Evolutionary conservation across 2,888 invertebrate genomes (phyloP).

Genomic region (Uloborus plumipes): DNA sequence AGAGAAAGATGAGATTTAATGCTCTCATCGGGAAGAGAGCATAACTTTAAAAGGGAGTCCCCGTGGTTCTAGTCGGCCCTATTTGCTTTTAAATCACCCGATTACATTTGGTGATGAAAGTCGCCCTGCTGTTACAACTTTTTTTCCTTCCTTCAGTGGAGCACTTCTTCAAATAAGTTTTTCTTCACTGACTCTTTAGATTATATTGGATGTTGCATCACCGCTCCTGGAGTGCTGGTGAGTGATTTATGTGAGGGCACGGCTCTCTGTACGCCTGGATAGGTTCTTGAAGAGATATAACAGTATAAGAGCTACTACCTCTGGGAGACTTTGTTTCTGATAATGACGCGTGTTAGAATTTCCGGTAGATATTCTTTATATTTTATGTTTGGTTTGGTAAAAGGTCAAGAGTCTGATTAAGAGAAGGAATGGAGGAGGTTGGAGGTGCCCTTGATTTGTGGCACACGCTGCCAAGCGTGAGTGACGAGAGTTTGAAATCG

Average conservation of each 20-base stretch:
- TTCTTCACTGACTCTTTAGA: conserved; percentile 5
- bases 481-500: no score
- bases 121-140: conserved; percentile 6
- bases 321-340: background rate
- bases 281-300: background rate
- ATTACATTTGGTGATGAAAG: conserved; percentile 12
- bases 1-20: background rate
- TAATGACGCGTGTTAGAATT: conserved; percentile 18
- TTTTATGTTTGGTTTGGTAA: background rate
- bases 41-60: conserved; percentile 4
- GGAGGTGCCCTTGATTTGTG: background rate
- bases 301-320: conserved; percentile 3
- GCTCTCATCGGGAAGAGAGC: conserved; percentile 3
- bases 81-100: conserved; percentile 23
- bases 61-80: background rate
- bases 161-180: conserved; percentile 16
- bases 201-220: conserved; percentile 23
- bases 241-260: conserved; percentile 19
- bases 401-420: conserved; percentile 8
- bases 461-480: no score
- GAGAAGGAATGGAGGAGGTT: background rate
- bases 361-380: background rate
- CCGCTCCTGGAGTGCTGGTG: background rate
- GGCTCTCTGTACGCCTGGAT: background rate
- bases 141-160: conserved; percentile 12